Base-by-base conservation (phyloP, 1,140 invertebrate species). In the Cotesia glomerata region DNA sequence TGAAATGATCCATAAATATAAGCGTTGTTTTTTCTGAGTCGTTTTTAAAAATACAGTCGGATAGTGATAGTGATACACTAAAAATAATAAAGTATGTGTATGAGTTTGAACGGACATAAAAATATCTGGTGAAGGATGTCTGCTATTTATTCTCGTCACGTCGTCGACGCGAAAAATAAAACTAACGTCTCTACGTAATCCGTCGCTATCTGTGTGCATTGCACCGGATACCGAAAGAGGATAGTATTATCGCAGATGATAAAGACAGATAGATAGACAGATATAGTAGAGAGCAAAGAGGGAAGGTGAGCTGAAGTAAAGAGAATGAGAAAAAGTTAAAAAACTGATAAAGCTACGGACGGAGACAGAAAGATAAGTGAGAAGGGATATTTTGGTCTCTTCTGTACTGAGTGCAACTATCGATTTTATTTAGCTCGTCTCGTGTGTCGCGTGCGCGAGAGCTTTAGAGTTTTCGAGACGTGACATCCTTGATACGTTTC, bases 101-200 rank as follows among this genome's bases (percentile, higher is more conserved):
- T 36, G 59, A 35, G 26, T 39, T 45, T 45, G 39, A 18, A 59
- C 59, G 63, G 13, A 59, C 36, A 56, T 72, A 68, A 18, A 70
- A 65, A 62, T 69, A 45, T 56, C 13, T 77, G 71, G 69, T 75
- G 67, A 78, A 71, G 76, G 77, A 78, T 81, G 74, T 76, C 78
- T 79, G 78, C 76, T 80, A 82, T 82, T 84, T 83, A 85, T 85
- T 85, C 84, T 81, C 78, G 79, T 84, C 85, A 84, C 82, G 82
- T 84, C 81, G 77, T 73, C 73, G 71, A 59, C 36, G 63, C 49
- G 69, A 73, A 64, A 73, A 67, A 68, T 62, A 68, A 71, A 75
- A 76, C 58, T 78, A 78, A 75, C 72, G 73, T 70, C 74, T 76
- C 70, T 64, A 75, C 76, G 80, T 84, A 85, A 85, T 85, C 80